Evolutionary conservation across 2,113 vertebrate genomes (phyloP).

Genomic region (Channa maculata): DNA sequence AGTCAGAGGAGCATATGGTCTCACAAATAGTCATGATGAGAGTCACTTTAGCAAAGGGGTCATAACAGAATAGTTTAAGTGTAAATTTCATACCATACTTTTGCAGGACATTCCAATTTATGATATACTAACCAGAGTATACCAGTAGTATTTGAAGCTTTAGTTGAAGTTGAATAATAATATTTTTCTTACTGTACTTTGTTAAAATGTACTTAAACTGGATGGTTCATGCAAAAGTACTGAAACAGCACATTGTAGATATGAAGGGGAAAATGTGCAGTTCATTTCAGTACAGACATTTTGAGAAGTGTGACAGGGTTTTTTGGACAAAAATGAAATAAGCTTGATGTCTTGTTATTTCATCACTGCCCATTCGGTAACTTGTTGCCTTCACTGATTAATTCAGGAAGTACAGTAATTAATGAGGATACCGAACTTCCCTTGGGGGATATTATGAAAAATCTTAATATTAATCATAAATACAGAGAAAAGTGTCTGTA

Average conservation of each 20-base stretch:
- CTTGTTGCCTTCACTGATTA: conserved; percentile 36
- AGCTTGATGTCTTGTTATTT: conserved; percentile 34
- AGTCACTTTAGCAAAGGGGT: background rate
- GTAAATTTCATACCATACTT: background rate
- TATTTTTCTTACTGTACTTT: too few species aligned
- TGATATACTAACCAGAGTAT: too few species aligned
- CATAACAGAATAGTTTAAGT: background rate
- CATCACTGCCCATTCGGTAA: conserved; percentile 22
- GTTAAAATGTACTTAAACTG: too few species aligned
- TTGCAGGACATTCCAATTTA: too few species aligned
- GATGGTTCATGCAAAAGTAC: background rate
- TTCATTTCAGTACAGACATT: background rate
- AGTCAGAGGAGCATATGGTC: conserved; percentile 18
- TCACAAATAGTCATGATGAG: conserved; percentile 11
- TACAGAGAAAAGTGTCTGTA: conserved; percentile 10
- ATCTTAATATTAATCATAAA: conserved; percentile 42
- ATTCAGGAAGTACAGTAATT: conserved; percentile 40
- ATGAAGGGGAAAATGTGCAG: background rate
- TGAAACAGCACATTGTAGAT: background rate
- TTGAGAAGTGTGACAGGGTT: background rate
- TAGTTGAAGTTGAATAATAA: too few species aligned
- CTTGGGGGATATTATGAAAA: conserved; percentile 24
- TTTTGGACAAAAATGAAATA: background rate
- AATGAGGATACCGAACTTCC: conserved; percentile 17
- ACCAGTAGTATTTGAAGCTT: too few species aligned